Evolutionary conservation across 2,797 vertebrate genomes (phyloP), one percentile per base, ranked within the genome.

Genomic region (Netta rufina): DNA sequence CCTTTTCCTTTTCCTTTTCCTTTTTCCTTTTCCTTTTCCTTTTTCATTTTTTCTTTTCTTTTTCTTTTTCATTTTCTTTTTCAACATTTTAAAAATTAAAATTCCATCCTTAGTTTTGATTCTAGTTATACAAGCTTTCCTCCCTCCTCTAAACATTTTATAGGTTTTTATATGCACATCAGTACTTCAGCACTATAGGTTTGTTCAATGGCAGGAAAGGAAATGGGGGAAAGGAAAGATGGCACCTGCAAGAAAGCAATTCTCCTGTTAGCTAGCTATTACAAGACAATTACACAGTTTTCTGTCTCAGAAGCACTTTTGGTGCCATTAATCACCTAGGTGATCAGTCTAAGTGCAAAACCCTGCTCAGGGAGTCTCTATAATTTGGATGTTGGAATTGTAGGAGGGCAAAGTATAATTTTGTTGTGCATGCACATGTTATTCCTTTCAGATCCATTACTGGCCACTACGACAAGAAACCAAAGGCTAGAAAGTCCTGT

Each of bases 291-390:
- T 61, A 5, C 39, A 60, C 18, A 53, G 2, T 45, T 71, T 67
- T 56, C 11, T 58, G 30, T 38, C 30, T 71, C 41, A 76, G 24
- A 65, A 80, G 22, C 5, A 24, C 13, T 76, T 76, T 13, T 57
- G 18, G 39, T 27, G 6, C 3, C 6, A 20, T 28, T 47, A 82
- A 47, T 61, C 32, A 54, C 9, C 3, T 36, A 13, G 18, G 2
- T 76, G 32, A 45, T 41, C 11, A 57, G 11, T 16, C 27, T 39
- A 72, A 67, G 12, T 9, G 18, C 9, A 73, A 80, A 92, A 54
- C 17, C 0, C 3, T 61, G 3, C 15, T 39, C 16, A 82, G 30
- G 6, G 75, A 32, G 25, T 65, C 7, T n/a, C 4, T 54, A 0
- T 13, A 30, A 19, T 36, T 83, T 57, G 7, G 3, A 30, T 82